Percentiles rank a stretch among this genome's conserved stretches.
Evolutionary conservation across 2,797 vertebrate genomes (phyloP).

Genomic region (Remorina albescens): DNA sequence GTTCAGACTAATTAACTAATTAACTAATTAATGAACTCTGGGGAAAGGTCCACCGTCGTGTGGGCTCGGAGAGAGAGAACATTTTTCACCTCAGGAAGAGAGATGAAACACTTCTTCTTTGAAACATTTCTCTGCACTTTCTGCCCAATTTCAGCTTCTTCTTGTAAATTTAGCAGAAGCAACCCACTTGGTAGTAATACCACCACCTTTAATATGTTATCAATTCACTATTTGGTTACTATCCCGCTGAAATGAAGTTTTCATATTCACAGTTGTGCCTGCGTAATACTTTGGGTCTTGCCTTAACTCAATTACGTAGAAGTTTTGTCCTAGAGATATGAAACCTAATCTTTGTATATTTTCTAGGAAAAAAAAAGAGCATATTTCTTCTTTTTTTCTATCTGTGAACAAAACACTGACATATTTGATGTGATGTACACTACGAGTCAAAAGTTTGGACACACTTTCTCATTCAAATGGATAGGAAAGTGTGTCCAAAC

Average conservation of each 20-base stretch:
- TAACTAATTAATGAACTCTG: conserved; percentile 88
- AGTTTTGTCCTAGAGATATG: neutral
- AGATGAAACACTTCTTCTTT: conserved; percentile 75
- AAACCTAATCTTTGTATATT: neutral
- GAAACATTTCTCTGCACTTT: conserved; percentile 59
- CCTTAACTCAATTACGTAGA: neutral
- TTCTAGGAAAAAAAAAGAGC: too few species aligned
- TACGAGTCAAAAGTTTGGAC: too few species aligned
- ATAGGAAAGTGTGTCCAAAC: too few species aligned
- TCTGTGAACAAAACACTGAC: neutral
- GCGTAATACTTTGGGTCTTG: neutral
- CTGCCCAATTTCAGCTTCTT: conserved; percentile 43
- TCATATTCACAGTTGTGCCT: neutral
- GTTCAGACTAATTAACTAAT: conserved; percentile 87
- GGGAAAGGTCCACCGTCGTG: conserved; percentile 78
- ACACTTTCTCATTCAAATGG: too few species aligned
- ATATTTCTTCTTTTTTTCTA: too few species aligned
- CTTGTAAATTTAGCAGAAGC: conserved; percentile 38
- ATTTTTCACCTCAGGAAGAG: conserved; percentile 81
- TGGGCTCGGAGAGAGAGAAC: conserved; percentile 66
- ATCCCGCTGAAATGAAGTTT: conserved; percentile 20
- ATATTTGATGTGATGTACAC: too few species aligned
- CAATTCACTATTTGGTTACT: conserved; percentile 22
- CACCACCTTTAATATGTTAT: conserved; percentile 20
- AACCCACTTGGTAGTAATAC: conserved; percentile 34